A percentile compares a stretch with the other conserved stretches of the same genome.
These are phyloP conservation scores for Zygaena filipendulae DNA, from an alignment of 2,888 invertebrate species.

Conservation along the genomic window DNA sequence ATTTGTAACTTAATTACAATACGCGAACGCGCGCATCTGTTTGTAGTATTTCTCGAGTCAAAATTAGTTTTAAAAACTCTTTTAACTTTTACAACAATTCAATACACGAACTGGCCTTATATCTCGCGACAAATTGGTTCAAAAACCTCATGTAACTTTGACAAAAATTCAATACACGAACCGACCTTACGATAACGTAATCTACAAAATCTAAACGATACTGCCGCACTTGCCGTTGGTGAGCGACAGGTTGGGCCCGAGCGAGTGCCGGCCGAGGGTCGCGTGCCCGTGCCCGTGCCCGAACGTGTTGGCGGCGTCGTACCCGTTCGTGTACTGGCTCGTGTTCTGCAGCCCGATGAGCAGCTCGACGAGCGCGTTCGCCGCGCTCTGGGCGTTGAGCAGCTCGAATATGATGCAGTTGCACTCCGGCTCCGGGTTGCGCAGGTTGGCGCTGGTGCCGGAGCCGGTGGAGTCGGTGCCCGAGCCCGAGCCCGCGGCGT, in stretches of 20 bases:
- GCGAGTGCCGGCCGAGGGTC: slow-evolving; percentile 35
- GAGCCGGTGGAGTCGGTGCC: slow-evolving; percentile 29
- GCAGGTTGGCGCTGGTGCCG: slow-evolving; percentile 32
- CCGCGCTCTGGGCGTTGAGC: slow-evolving; percentile 50
- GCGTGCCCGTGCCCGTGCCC: slow-evolving; percentile 29
- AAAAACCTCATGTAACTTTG: too few species aligned
- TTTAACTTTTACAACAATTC: too few species aligned
- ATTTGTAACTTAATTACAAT: too few species aligned
- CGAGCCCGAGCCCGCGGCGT: slow-evolving; percentile 22
- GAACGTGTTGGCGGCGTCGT: slow-evolving; percentile 30
- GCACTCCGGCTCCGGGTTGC: slow-evolving; percentile 52
- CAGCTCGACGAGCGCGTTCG: slow-evolving; percentile 54
- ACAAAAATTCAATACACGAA: too few species aligned
- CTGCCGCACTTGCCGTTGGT: slow-evolving; percentile 60
- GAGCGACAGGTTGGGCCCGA: slow-evolving; percentile 43
- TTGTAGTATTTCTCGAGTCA: too few species aligned
- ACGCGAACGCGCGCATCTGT: too few species aligned
- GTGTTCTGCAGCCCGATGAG: slow-evolving; percentile 56
- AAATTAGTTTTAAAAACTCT: too few species aligned
- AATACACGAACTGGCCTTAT: too few species aligned
- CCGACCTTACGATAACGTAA: slow-evolving; percentile 4
- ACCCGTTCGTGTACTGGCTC: slow-evolving; percentile 50
- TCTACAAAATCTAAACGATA: slow-evolving; percentile 35
- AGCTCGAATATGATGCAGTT: slow-evolving; percentile 58
- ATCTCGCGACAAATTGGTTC: too few species aligned